phyloP scores from a whole-genome alignment of 1,140 invertebrate species.

The Ceratosolen solmsi region DNA sequence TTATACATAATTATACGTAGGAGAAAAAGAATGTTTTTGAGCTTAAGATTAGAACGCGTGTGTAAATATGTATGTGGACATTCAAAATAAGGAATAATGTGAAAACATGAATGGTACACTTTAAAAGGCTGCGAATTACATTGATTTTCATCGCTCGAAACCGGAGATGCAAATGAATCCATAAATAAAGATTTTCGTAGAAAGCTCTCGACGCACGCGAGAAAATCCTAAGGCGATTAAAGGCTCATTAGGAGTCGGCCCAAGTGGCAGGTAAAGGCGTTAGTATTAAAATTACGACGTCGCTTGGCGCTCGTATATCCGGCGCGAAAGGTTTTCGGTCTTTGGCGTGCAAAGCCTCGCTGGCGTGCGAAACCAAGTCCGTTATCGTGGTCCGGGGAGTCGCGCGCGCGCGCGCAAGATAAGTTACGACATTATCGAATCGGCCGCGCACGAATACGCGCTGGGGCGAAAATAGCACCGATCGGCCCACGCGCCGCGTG shows the following conservation, averaged over 20 bases:
- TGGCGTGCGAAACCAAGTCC: not conserved
- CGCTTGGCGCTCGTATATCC: not conserved
- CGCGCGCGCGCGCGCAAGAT: not conserved
- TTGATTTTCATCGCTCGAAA: not conserved
- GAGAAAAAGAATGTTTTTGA: no score
- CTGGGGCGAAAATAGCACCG: not conserved
- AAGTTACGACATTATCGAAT: not conserved
- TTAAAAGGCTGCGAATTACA: not conserved
- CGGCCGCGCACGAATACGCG: not conserved
- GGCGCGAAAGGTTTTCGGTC: not conserved
- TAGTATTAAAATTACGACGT: not conserved
- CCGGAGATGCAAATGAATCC: not conserved
- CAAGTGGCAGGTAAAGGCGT: not conserved
- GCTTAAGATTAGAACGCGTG: no score
- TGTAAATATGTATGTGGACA: no score
- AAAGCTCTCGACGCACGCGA: not conserved
- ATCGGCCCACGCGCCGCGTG: constrained; percentile 6
- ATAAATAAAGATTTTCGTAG: constrained; percentile 11
- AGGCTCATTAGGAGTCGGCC: not conserved
- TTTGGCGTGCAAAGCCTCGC: not conserved
- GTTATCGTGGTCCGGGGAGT: not conserved
- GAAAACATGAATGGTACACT: not conserved
- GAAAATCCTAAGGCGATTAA: not conserved
- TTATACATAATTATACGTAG: no score
- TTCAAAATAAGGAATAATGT: not conserved